Percentiles rank a stretch among this genome's conserved stretches.
Conservation (phyloP, 2,113 vertebrate genomes). For the Anhinga rufa region DNA sequence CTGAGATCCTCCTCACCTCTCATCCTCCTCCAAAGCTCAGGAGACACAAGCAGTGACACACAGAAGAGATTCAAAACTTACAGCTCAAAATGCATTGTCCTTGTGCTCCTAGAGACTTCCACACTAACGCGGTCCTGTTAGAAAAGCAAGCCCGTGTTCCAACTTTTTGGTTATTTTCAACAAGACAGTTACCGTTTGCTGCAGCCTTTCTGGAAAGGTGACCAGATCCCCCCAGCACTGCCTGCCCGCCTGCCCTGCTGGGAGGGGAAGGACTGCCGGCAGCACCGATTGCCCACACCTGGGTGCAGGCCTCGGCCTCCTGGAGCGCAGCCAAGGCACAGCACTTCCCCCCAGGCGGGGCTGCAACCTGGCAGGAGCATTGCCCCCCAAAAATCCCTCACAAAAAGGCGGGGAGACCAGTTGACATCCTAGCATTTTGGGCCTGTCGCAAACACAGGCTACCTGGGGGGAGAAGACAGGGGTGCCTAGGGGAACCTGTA, state of each 20-base stretch:
- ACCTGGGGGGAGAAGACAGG: background rate
- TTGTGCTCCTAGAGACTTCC: background rate
- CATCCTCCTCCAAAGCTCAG: background rate
- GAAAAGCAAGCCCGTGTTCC: background rate
- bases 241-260: background rate
- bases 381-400: background rate
- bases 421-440: fast-evolving
- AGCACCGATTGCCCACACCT: background rate
- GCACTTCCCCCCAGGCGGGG: fast-evolving
- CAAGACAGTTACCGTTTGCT: background rate
- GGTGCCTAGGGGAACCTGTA: background rate
- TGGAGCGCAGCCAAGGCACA: background rate
- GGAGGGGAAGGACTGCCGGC: background rate
- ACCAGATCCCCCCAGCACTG: background rate
- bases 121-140: fast-evolving
- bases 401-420: background rate
- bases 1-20: background rate
- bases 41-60: background rate
- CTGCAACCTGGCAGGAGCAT: fast-evolving
- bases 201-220: background rate
- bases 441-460: background rate
- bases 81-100: background rate
- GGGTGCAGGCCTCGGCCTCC: background rate
- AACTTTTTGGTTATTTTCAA: background rate
- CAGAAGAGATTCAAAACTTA: background rate